Evolutionary conservation across 2,888 invertebrate genomes (phyloP), one percentile per base, ranked within the genome.

Genomic region (Chymomyza procnemis): DNA sequence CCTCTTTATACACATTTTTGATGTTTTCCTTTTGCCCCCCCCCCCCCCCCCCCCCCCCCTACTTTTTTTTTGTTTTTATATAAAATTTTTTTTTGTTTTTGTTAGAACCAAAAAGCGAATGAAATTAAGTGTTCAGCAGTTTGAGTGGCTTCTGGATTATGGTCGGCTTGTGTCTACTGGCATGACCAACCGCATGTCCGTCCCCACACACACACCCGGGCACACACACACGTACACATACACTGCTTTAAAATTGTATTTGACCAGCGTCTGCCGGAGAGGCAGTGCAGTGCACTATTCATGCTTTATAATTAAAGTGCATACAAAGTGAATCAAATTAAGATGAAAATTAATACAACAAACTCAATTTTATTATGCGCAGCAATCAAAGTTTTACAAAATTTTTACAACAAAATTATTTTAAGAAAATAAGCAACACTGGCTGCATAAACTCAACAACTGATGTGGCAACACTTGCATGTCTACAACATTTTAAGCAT

Each of bases 91-190:
- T 26, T 47, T n/a, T 41, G 16, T 50, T 41, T 41, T 41, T 41
- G 34, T 41, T 41, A 41, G 50, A n/a, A 50, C 16, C 50, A 50
- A 50, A 50, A 50, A 50, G 71, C 54, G 54, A 68, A 64, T 71
- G 66, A 71, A 75, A 70, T 78, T 76, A 71, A 76, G 76, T 79
- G 76, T 66, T 76, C 21, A 71, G 67, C 71, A 69, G 57, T 68
- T 65, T 69, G 69, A 74, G 71, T 69, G 74, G 73, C 78, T 67
- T 63, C 67, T 61, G 74, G 77, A 69, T 76, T 76, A 69, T 69
- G 74, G 55, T 21, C 59, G 46, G 64, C 58, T 58, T 30, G 52
- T 41, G 3, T 4, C 14, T 46, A 56, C 57, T n/a, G 12, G 46
- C 55, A 52, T 8, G 30, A 9, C n/a, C 52, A 52, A 54, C 58